Conservation (phyloP, 2,888 invertebrate genomes). For the Quadroppia sp. region DNA sequence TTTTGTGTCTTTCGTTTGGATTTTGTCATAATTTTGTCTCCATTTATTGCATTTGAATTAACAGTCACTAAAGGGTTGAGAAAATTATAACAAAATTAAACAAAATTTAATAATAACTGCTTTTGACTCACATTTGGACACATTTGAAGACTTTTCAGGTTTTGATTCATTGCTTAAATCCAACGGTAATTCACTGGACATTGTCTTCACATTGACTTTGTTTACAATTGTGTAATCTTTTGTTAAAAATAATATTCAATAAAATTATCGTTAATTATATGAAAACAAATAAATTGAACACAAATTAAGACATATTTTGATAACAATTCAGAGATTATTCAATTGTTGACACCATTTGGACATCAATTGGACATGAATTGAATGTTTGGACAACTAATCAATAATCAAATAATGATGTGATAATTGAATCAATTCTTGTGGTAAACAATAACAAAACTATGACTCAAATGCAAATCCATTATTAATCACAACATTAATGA, state of each 20-base stretch:
- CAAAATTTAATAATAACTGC: not conserved
- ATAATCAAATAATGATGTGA: no score
- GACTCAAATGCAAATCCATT: no score
- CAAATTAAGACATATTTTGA: no score
- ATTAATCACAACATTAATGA: no score
- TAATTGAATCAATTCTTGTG: no score
- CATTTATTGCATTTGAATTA: not conserved
- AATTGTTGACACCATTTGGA: no score
- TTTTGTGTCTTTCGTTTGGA: conserved; percentile 14
- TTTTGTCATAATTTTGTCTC: not conserved
- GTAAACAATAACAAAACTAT: no score
- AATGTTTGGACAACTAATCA: no score
- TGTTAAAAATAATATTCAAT: not conserved
- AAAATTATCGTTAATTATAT: not conserved
- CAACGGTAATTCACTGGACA: conserved; percentile 29
- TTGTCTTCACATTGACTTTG: not conserved
- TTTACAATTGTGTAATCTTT: not conserved
- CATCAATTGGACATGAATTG: no score
- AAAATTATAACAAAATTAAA: not conserved
- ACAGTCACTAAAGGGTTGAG: not conserved
- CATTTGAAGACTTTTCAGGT: not conserved
- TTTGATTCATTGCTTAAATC: conserved; percentile 31
- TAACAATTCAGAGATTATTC: no score
- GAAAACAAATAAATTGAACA: no score
- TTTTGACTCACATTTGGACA: not conserved